A percentile compares a stretch with the other conserved stretches of the same genome.
phyloP scores from a whole-genome alignment of 2,113 vertebrate genomes.

The Gasterosteus aculeatus region DNA sequence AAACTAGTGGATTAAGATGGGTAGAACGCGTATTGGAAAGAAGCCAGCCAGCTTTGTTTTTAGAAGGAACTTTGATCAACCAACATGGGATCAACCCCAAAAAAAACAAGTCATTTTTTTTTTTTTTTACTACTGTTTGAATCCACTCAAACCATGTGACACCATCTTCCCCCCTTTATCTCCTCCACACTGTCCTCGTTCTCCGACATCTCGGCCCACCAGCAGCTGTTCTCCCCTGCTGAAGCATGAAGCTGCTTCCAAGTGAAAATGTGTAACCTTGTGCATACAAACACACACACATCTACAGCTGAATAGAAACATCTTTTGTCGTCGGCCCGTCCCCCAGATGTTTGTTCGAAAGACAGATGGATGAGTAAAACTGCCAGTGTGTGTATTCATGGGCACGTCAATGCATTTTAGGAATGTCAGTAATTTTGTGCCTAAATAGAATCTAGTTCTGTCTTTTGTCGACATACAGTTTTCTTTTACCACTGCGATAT shows the following conservation, averaged over 20 bases:
- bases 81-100: neutral
- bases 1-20: constrained; percentile 30
- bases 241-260: constrained; percentile 5
- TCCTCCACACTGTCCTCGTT: constrained; percentile 4
- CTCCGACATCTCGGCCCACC: neutral
- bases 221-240: constrained; percentile 14
- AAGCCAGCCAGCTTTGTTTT: constrained; percentile 25
- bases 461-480: neutral
- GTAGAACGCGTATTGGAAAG: neutral
- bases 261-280: constrained; percentile 18
- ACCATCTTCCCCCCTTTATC: constrained; percentile 12
- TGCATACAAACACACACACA: neutral
- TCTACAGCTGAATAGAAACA: constrained; percentile 18
- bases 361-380: constrained; percentile 10
- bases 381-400: neutral
- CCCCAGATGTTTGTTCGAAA: constrained; percentile 29
- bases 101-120: neutral
- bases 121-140: constrained; percentile 14
- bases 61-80: constrained; percentile 38
- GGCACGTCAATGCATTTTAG: neutral
- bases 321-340: constrained; percentile 10
- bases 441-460: neutral
- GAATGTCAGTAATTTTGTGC: neutral
- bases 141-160: constrained; percentile 23
- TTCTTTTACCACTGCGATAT: neutral